Base-by-base conservation (phyloP, 2,888 invertebrate species). In the Drepana falcataria region DNA sequence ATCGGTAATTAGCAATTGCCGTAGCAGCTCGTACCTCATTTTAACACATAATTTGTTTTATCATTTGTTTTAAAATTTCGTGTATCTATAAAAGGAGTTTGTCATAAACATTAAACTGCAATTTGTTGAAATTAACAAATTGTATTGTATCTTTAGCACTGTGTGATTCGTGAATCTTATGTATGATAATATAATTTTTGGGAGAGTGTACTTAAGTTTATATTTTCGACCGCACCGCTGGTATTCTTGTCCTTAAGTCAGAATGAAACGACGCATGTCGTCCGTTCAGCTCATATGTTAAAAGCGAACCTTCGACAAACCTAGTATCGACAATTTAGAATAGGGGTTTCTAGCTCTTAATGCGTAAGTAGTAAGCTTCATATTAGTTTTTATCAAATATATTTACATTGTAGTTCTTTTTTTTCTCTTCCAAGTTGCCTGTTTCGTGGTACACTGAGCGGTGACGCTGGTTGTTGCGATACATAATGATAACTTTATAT, bases 351-450 rank as follows among this genome's bases (percentile, higher is more conserved):
- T 85, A 85, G 83, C 65, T 75, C 73, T 73, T 83, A 81, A 81
- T 64, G 79, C 83, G 80, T 85, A 83, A 83, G 68, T 81, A 76
- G 76, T 86, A 87, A 87, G 85, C 82, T 85, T 88, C 83, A 67
- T 67, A 63, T 77, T 85, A 85, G 81, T 71, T 85, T 77, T 76
- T 80, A 79, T 82, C 77, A 80, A 81, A 75, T 83, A 83, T 84
- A 80, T 80, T 82, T 83, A 82, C 79, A 73, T 75, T 70, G 65
- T 85, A 82, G 75, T 79, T 78, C 61, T 65, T 73, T 70, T 69
- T 69, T 79, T 81, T 81, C 80, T 83, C 82, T 86, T 83, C 81
- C 79, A 79, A 77, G 83, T 84, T 81, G 87, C 85, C 87, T 85
- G 83, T 84, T 81, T 79, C 80, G 79, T 77, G 71, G 61, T 60